Base-by-base conservation (phyloP, 2,888 invertebrate genomes). In the Heliconius sara region DNA sequence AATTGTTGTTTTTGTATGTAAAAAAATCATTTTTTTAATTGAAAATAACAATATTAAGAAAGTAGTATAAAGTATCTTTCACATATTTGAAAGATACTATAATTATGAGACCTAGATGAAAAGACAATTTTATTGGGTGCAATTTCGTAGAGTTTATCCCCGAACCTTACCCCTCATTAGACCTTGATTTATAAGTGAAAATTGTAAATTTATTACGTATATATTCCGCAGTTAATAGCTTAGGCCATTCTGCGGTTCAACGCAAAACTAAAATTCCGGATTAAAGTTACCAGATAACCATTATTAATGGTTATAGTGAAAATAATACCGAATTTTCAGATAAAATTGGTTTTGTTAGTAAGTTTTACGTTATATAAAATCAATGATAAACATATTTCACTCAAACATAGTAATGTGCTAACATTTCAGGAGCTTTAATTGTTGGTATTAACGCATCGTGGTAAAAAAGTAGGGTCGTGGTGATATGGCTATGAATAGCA, bases 91-190 rank as follows among this genome's bases (percentile, higher is more conserved):
- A 27, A 63, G 6, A 13, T 27, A 16, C 63, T 25, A 63, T 52
- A 22, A 27, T 65, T 3, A 27, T 27, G 65, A 65, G 27, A 73
- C 6, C 60, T 60, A n/a, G 22, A 60, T 60, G 60, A 60, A 9
- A 60, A n/a, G 12, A 63, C 5, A 27, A 66, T 66, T 47, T 75
- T 30, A 27, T 30, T 43, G 30, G 19, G 13, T 27, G 27, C 19
- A 88, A 88, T 90, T 88, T 88, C 87, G 86, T 85, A 85, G 87
- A 87, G 90, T 91, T 92, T 92, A 92, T 92, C 91, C 91, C 83
- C 84, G 86, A 86, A 89, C 89, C 90, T 89, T 90, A 88, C 88
- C 89, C 87, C 88, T 86, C 85, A 88, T 87, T 88, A 84, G 87
- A 77, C 65, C 67, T 74, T 78, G 77, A 81, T 79, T 79, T 81